Percentiles rank a stretch among this genome's conserved stretches.
Evolutionary conservation across 2,888 invertebrate genomes (phyloP).

Genomic region (Oxycera nigricornis): DNA sequence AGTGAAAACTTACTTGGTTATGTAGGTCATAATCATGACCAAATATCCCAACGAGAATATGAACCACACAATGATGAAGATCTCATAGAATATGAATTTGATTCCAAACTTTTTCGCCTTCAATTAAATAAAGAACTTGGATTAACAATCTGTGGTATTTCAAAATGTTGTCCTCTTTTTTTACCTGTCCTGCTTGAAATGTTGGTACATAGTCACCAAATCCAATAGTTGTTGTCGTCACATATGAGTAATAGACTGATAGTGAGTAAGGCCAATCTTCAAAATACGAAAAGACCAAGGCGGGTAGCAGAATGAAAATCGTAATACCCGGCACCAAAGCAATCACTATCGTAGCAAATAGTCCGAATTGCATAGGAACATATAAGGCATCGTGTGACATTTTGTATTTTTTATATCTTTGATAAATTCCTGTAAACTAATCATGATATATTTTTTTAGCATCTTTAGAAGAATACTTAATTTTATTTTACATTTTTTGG

Average conservation of each 20-base stretch:
- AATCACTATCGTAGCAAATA: constrained; percentile 80
- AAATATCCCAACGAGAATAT: constrained; percentile 91
- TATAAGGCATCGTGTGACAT: constrained; percentile 68
- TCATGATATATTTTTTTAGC: constrained; percentile 51
- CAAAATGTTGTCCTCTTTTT: not conserved
- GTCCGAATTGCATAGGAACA: constrained; percentile 72
- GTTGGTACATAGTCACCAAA: constrained; percentile 91
- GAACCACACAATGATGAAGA: constrained; percentile 86
- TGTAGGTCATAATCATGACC: constrained; percentile 87
- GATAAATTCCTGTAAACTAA: constrained; percentile 78
- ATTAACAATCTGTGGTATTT: not conserved
- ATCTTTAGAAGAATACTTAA: not conserved
- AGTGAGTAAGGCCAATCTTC: constrained; percentile 88
- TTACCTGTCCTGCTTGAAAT: constrained; percentile 60
- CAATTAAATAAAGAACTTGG: constrained; percentile 30
- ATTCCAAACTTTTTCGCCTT: constrained; percentile 64
- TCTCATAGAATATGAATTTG: constrained; percentile 76
- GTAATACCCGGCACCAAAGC: constrained; percentile 90
- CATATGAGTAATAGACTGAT: constrained; percentile 86
- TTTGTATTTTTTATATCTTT: constrained; percentile 78
- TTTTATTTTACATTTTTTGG: no score
- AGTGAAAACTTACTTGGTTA: constrained; percentile 65
- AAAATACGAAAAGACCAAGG: constrained; percentile 81
- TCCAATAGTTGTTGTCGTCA: constrained; percentile 87
- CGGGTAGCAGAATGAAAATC: constrained; percentile 85